Conservation (phyloP, 2,797 vertebrate species). For the Megalops cyprinoides region DNA sequence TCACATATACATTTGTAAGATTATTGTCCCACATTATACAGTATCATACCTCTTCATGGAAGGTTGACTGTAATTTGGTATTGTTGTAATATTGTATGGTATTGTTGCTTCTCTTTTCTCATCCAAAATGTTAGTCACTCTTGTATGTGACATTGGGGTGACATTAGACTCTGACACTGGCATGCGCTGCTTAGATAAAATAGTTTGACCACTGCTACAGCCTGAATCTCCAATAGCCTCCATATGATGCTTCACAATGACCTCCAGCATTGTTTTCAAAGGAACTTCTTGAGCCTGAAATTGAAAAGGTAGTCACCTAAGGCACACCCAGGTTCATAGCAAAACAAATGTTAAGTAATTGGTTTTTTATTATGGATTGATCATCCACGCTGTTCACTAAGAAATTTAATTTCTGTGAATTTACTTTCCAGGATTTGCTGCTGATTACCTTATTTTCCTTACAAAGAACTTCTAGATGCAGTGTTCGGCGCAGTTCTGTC, state of each 20-base stretch:
- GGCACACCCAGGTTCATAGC: background rate
- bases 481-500: slow-evolving; percentile 77
- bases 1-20: background rate
- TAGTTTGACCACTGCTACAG: slow-evolving; percentile 21
- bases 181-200: slow-evolving; percentile 32
- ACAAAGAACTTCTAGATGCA: slow-evolving; percentile 84
- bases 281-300: slow-evolving; percentile 79
- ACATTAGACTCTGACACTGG: slow-evolving; percentile 36
- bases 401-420: background rate
- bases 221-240: slow-evolving; percentile 59
- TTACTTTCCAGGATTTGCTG: background rate
- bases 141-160: slow-evolving; percentile 42
- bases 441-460: slow-evolving; percentile 84
- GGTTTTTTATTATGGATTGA: background rate
- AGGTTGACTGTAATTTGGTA: slow-evolving; percentile 20
- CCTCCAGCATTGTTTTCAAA: slow-evolving; percentile 88
- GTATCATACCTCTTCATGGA: background rate
- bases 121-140: slow-evolving; percentile 41
- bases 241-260: slow-evolving; percentile 85
- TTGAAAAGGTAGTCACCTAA: background rate
- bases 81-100: no score
- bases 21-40: slow-evolving; percentile 15
- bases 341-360: background rate
- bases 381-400: background rate
- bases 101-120: slow-evolving; percentile 51